Percentiles rank a stretch among this genome's conserved stretches.
Conservation (phyloP, 2,888 invertebrate species). For the Reticulitermes lucifugus region DNA sequence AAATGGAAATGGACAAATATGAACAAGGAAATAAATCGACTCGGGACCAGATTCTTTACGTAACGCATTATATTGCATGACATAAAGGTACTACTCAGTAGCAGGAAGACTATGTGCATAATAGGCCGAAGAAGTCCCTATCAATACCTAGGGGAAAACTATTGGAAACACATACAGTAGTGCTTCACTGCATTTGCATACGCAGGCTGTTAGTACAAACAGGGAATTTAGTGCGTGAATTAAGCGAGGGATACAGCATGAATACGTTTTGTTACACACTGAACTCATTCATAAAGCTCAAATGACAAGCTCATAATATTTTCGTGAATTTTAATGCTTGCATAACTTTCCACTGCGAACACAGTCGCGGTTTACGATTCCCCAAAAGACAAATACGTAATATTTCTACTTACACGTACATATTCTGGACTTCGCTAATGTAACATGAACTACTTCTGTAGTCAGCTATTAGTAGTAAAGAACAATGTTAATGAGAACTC, state of each 20-base stretch:
- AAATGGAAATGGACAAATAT: too few relatives aligned
- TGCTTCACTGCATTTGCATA: background rate
- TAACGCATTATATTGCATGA: background rate
- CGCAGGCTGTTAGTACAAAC: background rate
- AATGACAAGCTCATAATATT: background rate
- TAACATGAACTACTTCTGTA: background rate
- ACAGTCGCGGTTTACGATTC: background rate
- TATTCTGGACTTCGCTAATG: background rate
- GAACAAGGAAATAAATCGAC: background rate
- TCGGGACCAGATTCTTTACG: background rate
- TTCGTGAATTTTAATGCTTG: background rate
- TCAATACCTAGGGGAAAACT: background rate
- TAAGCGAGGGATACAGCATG: background rate
- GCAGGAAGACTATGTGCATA: background rate
- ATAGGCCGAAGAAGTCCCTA: background rate
- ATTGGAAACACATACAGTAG: background rate
- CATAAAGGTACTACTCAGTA: background rate
- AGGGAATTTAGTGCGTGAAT: background rate
- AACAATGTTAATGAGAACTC: background rate
- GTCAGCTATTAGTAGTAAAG: too few relatives aligned
- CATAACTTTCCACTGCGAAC: background rate
- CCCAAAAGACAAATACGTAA: background rate
- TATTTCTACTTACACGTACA: background rate
- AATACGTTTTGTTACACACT: background rate
- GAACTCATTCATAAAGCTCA: background rate